phyloP scores from a whole-genome alignment of 2,797 vertebrate species.

The Glyptemys insculpta region DNA sequence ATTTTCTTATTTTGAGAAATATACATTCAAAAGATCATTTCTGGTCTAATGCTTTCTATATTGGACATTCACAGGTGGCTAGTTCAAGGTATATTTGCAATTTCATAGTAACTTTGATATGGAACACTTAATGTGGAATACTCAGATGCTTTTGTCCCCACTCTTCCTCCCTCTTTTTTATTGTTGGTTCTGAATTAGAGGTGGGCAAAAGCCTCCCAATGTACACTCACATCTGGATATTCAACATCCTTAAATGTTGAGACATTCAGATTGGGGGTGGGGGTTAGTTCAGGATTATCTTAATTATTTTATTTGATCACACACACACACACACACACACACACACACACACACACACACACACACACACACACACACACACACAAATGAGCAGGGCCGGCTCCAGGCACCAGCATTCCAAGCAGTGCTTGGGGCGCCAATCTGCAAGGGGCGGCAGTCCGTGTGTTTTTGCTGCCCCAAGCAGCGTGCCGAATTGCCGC shows the following conservation, averaged over 20 bases:
- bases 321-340: no score
- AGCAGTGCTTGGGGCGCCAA: no score
- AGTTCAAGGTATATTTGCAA: constrained; percentile 39
- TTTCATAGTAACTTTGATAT: not conserved
- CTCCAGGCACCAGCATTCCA: no score
- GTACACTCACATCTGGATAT: not conserved
- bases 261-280: not conserved
- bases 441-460: no score
- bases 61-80: not conserved
- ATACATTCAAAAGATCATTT: constrained; percentile 20
- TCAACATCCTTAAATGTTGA: not conserved
- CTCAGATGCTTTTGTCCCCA: not conserved
- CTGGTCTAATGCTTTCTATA: constrained; percentile 17
- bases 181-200: not conserved
- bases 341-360: not conserved
- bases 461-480: no score
- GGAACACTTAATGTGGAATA: not conserved
- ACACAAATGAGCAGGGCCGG: not conserved
- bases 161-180: not conserved
- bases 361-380: not conserved
- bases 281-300: not conserved
- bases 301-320: not conserved
- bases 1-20: constrained; percentile 40
- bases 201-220: not conserved
- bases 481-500: no score